Base-by-base conservation (phyloP, 2,888 invertebrate species). In the Pyrgus malvae region DNA sequence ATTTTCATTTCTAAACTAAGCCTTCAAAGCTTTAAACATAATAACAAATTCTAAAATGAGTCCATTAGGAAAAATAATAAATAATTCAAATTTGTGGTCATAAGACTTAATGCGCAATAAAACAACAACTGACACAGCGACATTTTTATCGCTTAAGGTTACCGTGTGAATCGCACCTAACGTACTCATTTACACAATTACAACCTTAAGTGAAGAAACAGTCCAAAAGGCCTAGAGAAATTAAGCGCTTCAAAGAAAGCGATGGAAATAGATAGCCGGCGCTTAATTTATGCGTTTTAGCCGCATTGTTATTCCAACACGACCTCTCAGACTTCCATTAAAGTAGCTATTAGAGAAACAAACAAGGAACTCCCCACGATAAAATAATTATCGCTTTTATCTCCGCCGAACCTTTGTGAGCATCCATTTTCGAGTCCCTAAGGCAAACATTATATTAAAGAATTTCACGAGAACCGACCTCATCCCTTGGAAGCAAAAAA, bases 341-440 rank as follows among this genome's bases (percentile, higher is more conserved):
- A 82, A 85, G 80, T 79, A 76, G 81, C 87, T 83, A 88, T 90
- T 89, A 89, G 79, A 87, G 81, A 89, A 90, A 89, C 90, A 89
- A 90, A 89, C 87, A 89, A 86, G 86, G 70, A 79, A 80, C 83
- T 79, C 78, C 77, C 74, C 68, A 75, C 82, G 79, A 86, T 89
- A 86, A 86, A 89, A 88, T 87, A 89, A 90, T 90, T 86, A 88
- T 83, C 85, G 80, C 84, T 80, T 89, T 85, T 80, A 89, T 83
- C 83, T 79, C 59, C 62, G 69, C 78, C 79, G 78, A 75, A 68
- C 72, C 74, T 72, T 74, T 71, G 69, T 68, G 63, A 64, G 64
- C 65, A 59, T 62, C 64, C 64, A 64, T 67, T 66, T 61, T 60
- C 57, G 57, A 63, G 64, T 68, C 71, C 73, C 74, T 67, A 68